These are phyloP conservation scores for Sapayoa aenigma DNA, from an alignment of 2,113 vertebrate species.

Conservation along the genomic window DNA sequence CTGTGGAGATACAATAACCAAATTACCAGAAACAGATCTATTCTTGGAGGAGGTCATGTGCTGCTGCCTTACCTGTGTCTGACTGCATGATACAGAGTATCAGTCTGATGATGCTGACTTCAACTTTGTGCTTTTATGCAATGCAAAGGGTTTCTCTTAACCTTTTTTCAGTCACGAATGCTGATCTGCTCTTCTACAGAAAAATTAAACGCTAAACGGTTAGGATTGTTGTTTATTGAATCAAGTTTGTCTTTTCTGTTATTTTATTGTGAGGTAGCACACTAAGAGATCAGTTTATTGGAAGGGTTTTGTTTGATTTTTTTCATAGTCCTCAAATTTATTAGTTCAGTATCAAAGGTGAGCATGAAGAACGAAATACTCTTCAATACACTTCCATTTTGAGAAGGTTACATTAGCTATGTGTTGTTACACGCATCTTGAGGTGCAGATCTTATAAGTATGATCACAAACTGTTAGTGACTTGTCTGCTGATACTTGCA, in stretches of 20 bases:
- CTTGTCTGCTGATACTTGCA: neutral
- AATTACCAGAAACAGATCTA: fast-evolving
- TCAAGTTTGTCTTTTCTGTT: neutral
- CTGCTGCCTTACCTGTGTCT: fast-evolving
- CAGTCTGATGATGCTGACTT: neutral
- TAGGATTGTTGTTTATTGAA: neutral
- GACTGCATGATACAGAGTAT: neutral
- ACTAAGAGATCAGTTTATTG: neutral
- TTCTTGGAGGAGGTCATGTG: fast-evolving
- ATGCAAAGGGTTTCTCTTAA: neutral
- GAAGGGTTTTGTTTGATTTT: neutral
- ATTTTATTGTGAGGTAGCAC: neutral
- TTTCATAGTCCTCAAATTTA: neutral
- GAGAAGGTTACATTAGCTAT: neutral
- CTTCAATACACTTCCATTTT: neutral
- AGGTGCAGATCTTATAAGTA: neutral
- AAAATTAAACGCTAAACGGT: neutral
- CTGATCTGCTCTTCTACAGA: neutral
- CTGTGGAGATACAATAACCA: fast-evolving
- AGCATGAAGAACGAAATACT: neutral
- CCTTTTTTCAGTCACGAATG: neutral
- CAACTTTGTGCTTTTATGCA: neutral
- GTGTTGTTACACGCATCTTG: neutral
- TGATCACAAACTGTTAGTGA: neutral
- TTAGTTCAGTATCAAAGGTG: neutral